These are phyloP conservation scores for Microplitis deprimator DNA, from an alignment of 2,888 invertebrate species.

Conservation along the genomic window DNA sequence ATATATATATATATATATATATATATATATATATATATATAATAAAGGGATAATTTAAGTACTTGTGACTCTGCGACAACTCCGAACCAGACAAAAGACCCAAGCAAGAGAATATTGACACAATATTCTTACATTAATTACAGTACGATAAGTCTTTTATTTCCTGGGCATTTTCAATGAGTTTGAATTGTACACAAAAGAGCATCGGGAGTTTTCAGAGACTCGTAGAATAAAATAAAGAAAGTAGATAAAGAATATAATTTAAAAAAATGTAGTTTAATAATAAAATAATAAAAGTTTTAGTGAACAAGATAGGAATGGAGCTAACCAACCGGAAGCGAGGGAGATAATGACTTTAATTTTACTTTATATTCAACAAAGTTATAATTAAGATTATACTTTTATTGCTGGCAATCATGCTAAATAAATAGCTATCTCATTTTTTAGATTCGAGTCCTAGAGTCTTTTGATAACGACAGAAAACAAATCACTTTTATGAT, in stretches of 20 bases:
- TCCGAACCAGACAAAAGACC: background rate
- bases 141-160: background rate
- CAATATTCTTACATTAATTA: conserved; percentile 8
- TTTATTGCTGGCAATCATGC: conserved; percentile 21
- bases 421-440: conserved; percentile 1
- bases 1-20: conserved; percentile 1
- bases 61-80: background rate
- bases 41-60: conserved; percentile 1
- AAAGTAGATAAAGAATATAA: background rate
- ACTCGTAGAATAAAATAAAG: background rate
- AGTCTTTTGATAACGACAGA: background rate
- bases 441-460: background rate
- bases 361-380: conserved; percentile 44
- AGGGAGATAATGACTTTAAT: conserved; percentile 34
- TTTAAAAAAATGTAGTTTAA: background rate
- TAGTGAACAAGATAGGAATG: conserved; percentile 3
- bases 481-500: background rate
- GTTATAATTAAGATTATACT: conserved; percentile 60
- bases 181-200: background rate
- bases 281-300: background rate
- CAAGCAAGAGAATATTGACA: conserved; percentile 2
- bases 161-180: background rate
- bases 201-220: background rate
- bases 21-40: background rate
- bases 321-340: conserved; percentile 27